Evolutionary conservation across 2,113 vertebrate genomes (phyloP).

Genomic region (Pelecanus crispus): DNA sequence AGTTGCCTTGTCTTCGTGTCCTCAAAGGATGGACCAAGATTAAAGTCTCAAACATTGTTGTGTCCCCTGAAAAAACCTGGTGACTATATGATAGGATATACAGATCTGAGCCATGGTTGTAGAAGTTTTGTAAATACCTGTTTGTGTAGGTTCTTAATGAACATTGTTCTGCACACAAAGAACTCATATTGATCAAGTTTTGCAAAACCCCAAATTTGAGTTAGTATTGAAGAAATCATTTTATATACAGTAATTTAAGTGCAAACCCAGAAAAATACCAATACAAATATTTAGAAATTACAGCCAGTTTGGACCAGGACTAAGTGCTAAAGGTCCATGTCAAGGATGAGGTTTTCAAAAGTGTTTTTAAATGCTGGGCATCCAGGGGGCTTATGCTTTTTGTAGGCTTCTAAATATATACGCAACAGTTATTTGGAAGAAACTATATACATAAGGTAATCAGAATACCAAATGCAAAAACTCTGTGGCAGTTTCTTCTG

Average conservation of each 20-base stretch:
- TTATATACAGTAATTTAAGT: background rate
- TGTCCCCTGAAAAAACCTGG: background rate
- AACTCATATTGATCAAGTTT: background rate
- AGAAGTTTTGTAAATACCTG: background rate
- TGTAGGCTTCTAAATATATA: background rate
- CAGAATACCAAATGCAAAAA: background rate
- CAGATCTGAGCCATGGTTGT: background rate
- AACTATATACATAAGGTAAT: background rate
- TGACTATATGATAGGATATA: slow-evolving; percentile 32
- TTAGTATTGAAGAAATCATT: background rate
- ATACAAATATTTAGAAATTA: background rate
- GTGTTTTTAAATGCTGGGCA: background rate
- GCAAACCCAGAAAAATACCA: background rate
- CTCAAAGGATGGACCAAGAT: slow-evolving; percentile 54
- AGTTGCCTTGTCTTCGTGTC: slow-evolving; percentile 30
- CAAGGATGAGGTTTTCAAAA: background rate
- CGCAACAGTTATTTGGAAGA: background rate
- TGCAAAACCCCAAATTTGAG: background rate
- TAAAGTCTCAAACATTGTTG: slow-evolving; percentile 46
- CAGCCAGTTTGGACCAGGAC: background rate
- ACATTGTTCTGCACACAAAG: background rate
- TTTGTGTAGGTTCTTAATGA: background rate
- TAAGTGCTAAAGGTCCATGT: accelerated
- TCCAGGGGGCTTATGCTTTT: background rate
- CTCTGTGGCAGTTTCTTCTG: background rate